Evolutionary conservation across 2,113 vertebrate species (phyloP).

Genomic region (Myodes glareolus): DNA sequence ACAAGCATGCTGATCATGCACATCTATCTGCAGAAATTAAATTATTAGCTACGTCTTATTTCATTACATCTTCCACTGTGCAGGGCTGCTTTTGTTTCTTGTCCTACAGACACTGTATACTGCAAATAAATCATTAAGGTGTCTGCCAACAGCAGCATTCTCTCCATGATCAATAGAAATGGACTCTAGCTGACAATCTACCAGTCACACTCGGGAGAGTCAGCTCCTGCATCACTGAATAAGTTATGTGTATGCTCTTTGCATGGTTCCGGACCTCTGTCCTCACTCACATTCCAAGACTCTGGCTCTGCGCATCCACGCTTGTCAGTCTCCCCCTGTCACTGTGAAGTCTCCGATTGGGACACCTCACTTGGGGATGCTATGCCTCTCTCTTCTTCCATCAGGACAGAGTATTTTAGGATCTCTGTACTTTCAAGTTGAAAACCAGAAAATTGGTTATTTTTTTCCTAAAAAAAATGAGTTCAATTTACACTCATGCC

Average conservation of each 20-base stretch:
- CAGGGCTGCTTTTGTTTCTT: constrained; percentile 33
- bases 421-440: neutral
- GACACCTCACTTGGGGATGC: neutral
- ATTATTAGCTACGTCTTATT: constrained; percentile 34
- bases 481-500: neutral
- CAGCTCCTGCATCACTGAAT: neutral
- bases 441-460: neutral
- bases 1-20: neutral
- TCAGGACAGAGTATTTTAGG: neutral
- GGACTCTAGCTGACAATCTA: neutral
- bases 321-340: neutral
- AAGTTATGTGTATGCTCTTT: neutral
- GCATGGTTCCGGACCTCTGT: neutral
- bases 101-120: neutral
- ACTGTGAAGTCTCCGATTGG: neutral
- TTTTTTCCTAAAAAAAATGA: neutral
- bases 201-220: accelerated
- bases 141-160: neutral
- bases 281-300: neutral
- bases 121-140: neutral
- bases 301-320: accelerated
- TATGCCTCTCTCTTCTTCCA: neutral
- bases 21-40: constrained; percentile 50
- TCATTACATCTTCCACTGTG: constrained; percentile 1
- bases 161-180: neutral